These are phyloP conservation scores for Eudemis profundana DNA, from an alignment of 2,888 invertebrate genomes.

Conservation along the genomic window DNA sequence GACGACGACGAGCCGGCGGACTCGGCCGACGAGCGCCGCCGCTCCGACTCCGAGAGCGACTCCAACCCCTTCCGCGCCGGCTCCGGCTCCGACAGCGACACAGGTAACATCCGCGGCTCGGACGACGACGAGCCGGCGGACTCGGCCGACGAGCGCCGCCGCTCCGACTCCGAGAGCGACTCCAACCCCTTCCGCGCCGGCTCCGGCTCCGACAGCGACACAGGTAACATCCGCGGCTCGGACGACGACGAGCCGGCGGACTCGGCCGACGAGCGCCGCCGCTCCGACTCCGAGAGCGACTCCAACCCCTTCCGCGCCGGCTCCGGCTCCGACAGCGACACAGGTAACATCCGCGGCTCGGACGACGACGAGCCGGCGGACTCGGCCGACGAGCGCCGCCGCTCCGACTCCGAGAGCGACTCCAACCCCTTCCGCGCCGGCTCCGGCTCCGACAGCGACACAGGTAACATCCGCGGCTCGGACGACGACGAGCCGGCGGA, in stretches of 20 bases:
- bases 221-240: too few relatives aligned
- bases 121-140: neutral
- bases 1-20: too few relatives aligned
- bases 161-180: constrained; percentile 78
- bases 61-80: constrained; percentile 53
- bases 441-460: constrained; percentile 88
- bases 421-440: constrained; percentile 93
- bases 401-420: constrained; percentile 78
- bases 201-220: constrained; percentile 88
- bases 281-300: constrained; percentile 66
- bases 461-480: constrained; percentile 90
- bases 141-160: constrained; percentile 60
- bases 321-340: constrained; percentile 75
- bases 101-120: constrained; percentile 84
- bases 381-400: constrained; percentile 60
- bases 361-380: neutral
- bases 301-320: constrained; percentile 53
- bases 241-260: too few relatives aligned
- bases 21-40: too few relatives aligned
- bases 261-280: too few relatives aligned
- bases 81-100: constrained; percentile 75
- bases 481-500: too few relatives aligned
- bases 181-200: constrained; percentile 93
- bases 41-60: constrained; percentile 66
- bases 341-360: constrained; percentile 84